A percentile compares a stretch with the other conserved stretches of the same genome.
Conservation (phyloP, 2,113 vertebrate species). For the Etheostoma spectabile region DNA sequence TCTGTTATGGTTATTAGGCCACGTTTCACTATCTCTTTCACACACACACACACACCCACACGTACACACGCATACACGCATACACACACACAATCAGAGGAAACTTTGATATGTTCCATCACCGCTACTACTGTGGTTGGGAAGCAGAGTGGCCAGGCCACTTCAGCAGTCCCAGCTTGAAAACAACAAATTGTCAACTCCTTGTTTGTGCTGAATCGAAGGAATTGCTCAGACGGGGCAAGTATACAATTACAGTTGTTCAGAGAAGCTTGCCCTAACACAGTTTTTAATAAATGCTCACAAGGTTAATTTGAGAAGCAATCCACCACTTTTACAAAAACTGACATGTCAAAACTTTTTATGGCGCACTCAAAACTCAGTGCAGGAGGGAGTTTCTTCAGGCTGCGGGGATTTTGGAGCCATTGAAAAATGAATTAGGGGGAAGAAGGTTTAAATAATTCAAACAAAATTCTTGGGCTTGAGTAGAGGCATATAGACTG, state of each 20-base stretch:
- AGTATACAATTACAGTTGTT: slow-evolving; percentile 68
- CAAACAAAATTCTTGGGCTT: slow-evolving; percentile 73
- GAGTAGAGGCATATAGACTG: slow-evolving; percentile 67
- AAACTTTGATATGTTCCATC: slow-evolving; percentile 59
- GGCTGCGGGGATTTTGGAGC: slow-evolving; percentile 70
- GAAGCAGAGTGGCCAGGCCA: slow-evolving; percentile 43
- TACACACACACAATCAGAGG: slow-evolving; percentile 34
- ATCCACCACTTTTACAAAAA: slow-evolving; percentile 44
- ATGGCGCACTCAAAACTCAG: slow-evolving; percentile 47
- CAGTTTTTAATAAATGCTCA: slow-evolving; percentile 44
- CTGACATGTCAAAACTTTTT: slow-evolving; percentile 62
- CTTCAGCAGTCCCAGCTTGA: slow-evolving; percentile 46
- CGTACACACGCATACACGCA: neutral
- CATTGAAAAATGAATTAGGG: slow-evolving; percentile 82
- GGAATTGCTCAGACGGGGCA: slow-evolving; percentile 42
- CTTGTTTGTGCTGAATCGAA: slow-evolving; percentile 68
- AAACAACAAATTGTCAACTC: slow-evolving; percentile 70
- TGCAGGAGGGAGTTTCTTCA: slow-evolving; percentile 34
- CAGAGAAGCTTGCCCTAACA: slow-evolving; percentile 49
- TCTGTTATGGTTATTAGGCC: slow-evolving; percentile 74
- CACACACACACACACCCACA: neutral
- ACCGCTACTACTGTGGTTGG: slow-evolving; percentile 31
- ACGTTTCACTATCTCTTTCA: slow-evolving; percentile 28
- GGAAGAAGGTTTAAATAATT: slow-evolving; percentile 82
- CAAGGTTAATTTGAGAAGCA: slow-evolving; percentile 34